These are phyloP conservation scores for Formica exsecta DNA, from an alignment of 1,140 invertebrate genomes.

Conservation along the genomic window DNA sequence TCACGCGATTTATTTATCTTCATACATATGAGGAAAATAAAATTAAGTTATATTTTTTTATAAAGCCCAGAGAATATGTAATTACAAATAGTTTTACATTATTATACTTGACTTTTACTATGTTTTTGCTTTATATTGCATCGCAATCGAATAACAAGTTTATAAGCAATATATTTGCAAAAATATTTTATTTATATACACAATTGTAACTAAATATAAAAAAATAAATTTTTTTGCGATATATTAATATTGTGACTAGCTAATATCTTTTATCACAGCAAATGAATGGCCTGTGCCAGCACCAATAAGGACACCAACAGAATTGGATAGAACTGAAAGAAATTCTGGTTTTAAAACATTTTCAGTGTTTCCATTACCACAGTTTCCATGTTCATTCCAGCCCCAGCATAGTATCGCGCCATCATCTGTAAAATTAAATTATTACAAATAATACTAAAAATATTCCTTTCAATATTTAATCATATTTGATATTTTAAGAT, in stretches of 20 bases:
- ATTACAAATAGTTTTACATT: neutral
- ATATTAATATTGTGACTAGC: constrained; percentile 18
- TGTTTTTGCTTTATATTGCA: neutral
- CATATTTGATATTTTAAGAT: neutral
- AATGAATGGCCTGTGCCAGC: constrained; percentile 88
- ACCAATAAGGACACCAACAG: constrained; percentile 83
- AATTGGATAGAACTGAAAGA: constrained; percentile 80
- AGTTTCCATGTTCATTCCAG: constrained; percentile 97
- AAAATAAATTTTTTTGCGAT: constrained; percentile 7
- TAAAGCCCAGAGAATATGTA: neutral
- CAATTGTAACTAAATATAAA: constrained; percentile 10
- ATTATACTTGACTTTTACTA: neutral
- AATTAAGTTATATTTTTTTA: neutral
- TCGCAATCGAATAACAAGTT: neutral
- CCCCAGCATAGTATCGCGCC: constrained; percentile 92
- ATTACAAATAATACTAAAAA: constrained; percentile 30
- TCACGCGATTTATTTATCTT: neutral
- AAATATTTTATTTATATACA: constrained; percentile 34
- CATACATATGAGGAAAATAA: neutral
- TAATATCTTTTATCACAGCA: constrained; percentile 82
- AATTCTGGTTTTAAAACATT: constrained; percentile 87
- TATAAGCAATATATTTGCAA: constrained; percentile 8
- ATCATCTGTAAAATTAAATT: constrained; percentile 85
- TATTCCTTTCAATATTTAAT: neutral
- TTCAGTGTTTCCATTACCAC: constrained; percentile 90